Evolutionary conservation across 1,140 invertebrate species (phyloP).

Genomic region (Drosophila bocqueti): DNA sequence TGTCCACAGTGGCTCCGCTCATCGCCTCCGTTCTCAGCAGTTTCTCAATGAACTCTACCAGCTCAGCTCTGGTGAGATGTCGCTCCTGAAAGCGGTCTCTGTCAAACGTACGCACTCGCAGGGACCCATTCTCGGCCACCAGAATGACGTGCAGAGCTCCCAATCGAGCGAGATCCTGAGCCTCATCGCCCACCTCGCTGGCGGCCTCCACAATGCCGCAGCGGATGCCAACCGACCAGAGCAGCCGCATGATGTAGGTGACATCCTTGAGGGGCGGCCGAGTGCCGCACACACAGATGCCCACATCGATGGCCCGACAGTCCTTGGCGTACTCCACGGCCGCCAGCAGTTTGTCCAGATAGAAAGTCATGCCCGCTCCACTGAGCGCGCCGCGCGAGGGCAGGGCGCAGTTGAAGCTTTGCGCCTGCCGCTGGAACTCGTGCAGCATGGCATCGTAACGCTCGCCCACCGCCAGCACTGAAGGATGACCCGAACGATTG

Average conservation of each 20-base stretch:
- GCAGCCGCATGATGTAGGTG: slow-evolving; percentile 85
- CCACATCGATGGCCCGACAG: slow-evolving; percentile 87
- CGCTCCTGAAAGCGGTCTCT: slow-evolving; percentile 89
- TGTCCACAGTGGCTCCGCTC: slow-evolving; percentile 36
- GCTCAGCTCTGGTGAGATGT: slow-evolving; percentile 86
- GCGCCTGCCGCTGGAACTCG: slow-evolving; percentile 83
- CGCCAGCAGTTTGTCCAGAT: slow-evolving; percentile 89
- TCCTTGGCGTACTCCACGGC: slow-evolving; percentile 83
- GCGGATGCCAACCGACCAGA: slow-evolving; percentile 85
- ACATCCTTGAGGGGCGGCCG: slow-evolving; percentile 88
- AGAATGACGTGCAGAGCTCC: slow-evolving; percentile 89
- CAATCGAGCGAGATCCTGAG: slow-evolving; percentile 88
- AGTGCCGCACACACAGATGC: slow-evolving; percentile 88
- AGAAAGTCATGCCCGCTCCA: slow-evolving; percentile 91
- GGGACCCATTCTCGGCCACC: slow-evolving; percentile 88
- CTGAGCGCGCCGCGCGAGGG: slow-evolving; percentile 81
- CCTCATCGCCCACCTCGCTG: slow-evolving; percentile 86
- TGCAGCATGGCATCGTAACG: slow-evolving; percentile 86
- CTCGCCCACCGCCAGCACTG: slow-evolving; percentile 85
- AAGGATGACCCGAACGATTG: slow-evolving; percentile 66
- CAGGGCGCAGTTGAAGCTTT: slow-evolving; percentile 74
- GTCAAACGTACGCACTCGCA: slow-evolving; percentile 88
- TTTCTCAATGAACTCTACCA: slow-evolving; percentile 87
- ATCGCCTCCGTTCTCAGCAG: slow-evolving; percentile 67
- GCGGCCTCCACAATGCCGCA: slow-evolving; percentile 84